A percentile compares a stretch with the other conserved stretches of the same genome.
Conservation (phyloP, 2,888 invertebrate genomes). For the Archips crataeganus region DNA sequence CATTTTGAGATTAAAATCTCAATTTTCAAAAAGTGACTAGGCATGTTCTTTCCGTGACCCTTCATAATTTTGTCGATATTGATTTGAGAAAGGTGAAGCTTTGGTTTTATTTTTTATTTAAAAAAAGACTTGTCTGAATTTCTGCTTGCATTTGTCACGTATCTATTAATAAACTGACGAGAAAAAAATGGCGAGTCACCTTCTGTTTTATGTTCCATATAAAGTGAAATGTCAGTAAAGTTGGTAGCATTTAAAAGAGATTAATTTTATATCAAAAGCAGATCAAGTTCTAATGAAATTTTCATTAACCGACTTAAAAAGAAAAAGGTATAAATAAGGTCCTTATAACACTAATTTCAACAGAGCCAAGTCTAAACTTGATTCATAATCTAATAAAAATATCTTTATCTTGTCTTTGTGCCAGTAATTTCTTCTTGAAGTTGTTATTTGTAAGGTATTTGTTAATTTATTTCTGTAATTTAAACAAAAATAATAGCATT, state of each 20-base stretch:
- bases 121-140: neutral
- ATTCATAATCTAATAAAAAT: neutral
- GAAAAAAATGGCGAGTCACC: no score
- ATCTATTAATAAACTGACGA: neutral
- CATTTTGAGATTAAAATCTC: no score
- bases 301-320: no score
- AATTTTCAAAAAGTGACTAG: no score
- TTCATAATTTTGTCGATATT: neutral
- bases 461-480: conserved; percentile 27
- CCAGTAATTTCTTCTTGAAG: conserved; percentile 25
- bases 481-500: conserved; percentile 39
- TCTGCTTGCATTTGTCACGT: neutral
- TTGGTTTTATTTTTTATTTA: neutral
- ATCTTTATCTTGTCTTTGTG: conserved; percentile 29
- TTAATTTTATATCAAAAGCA: no score
- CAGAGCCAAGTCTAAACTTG: neutral
- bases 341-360: no score
- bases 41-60: no score
- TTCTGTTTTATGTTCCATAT: no score
- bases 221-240: no score
- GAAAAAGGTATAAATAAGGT: no score
- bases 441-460: conserved; percentile 11
- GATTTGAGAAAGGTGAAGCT: neutral
- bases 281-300: no score
- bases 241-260: no score